Conservation (phyloP, 2,888 invertebrate genomes). For the Brachylomia viminalis region DNA sequence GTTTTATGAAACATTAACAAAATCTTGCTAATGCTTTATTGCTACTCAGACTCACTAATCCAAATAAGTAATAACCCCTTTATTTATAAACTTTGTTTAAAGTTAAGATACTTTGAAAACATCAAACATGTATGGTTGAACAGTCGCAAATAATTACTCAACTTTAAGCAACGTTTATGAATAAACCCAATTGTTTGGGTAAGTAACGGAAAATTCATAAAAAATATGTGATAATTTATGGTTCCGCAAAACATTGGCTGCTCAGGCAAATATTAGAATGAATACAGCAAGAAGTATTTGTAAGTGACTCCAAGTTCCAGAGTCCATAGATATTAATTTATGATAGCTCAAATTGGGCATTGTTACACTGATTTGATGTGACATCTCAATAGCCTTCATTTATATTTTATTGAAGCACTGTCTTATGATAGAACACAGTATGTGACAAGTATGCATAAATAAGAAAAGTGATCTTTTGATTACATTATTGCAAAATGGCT, state of each 20-base stretch:
- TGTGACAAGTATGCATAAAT: neutral
- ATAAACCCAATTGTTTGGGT: no score
- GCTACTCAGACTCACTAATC: neutral
- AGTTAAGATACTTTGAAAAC: no score
- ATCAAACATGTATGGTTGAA: no score
- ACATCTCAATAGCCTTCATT: slow-evolving; percentile 59
- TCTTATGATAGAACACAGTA: slow-evolving; percentile 48
- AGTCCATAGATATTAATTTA: slow-evolving; percentile 61
- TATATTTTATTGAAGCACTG: slow-evolving; percentile 57
- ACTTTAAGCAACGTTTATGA: no score
- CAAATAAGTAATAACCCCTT: neutral
- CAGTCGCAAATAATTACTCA: no score
- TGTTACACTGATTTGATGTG: slow-evolving; percentile 62
- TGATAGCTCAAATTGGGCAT: slow-evolving; percentile 58
- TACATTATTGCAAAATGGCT: slow-evolving; percentile 3
- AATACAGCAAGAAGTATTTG: slow-evolving; percentile 39
- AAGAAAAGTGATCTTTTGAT: neutral
- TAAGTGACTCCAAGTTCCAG: slow-evolving; percentile 41
- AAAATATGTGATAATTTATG: neutral
- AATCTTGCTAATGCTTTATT: neutral
- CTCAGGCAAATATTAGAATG: slow-evolving; percentile 29
- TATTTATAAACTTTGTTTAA: no score
- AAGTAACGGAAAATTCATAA: neutral
- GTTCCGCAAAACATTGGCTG: slow-evolving; percentile 46
- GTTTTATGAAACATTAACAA: slow-evolving; percentile 2